Percentiles rank a stretch among this genome's conserved stretches.
These are phyloP conservation scores for Erinaceus europaeus DNA, from an alignment of 2,113 vertebrate genomes.

Conservation along the genomic window DNA sequence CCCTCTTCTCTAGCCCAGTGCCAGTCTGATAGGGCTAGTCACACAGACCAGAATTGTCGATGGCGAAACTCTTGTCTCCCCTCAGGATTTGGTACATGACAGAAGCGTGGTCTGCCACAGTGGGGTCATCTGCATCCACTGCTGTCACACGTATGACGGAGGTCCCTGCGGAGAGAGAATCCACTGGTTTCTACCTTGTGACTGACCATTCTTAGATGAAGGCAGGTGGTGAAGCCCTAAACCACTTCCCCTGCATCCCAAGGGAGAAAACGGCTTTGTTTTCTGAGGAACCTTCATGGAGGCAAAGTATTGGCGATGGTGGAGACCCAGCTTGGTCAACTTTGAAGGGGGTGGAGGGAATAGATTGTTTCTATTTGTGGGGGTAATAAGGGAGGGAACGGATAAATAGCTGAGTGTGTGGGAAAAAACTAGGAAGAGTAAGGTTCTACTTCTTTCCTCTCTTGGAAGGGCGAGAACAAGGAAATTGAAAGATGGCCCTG, in stretches of 20 bases:
- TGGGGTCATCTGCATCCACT: conserved; percentile 92
- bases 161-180: conserved; percentile 82
- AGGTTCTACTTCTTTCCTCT: neutral
- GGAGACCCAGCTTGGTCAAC: neutral
- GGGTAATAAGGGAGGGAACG: neutral
- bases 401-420: neutral
- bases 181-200: neutral
- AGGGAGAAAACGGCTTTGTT: neutral
- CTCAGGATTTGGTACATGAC: conserved; percentile 86
- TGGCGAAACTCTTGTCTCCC: conserved; percentile 84
- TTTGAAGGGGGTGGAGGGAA: neutral
- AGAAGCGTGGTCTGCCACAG: conserved; percentile 84
- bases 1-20: neutral
- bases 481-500: neutral
- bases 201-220: neutral
- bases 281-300: neutral
- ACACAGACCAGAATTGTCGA: conserved; percentile 86
- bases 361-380: neutral
- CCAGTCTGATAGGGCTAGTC: neutral
- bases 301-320: neutral
- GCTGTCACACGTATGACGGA: conserved; percentile 87
- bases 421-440: neutral
- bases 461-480: no score
- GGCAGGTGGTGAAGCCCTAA: neutral
- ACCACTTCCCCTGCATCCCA: neutral